Conservation (phyloP, 2,113 vertebrate genomes). For the Pedionomus torquatus region DNA sequence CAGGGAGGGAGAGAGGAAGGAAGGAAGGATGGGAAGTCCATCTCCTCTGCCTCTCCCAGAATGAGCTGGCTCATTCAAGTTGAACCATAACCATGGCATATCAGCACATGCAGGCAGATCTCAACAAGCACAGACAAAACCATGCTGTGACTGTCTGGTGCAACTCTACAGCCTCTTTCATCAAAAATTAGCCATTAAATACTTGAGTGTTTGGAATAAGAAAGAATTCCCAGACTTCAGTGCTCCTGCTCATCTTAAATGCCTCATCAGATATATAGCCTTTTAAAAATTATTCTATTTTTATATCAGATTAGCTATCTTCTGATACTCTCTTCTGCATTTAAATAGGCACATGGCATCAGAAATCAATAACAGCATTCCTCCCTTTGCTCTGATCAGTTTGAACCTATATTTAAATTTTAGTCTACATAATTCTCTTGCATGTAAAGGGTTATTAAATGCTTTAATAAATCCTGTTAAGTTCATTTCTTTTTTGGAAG, state of each 20-base stretch:
- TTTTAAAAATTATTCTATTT: background rate
- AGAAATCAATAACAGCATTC: background rate
- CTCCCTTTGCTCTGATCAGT: slow-evolving; percentile 35
- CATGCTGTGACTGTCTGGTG: background rate
- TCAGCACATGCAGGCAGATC: background rate
- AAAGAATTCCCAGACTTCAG: background rate
- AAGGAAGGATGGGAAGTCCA: background rate
- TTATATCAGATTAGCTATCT: background rate
- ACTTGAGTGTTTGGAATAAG: background rate
- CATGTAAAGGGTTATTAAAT: slow-evolving; percentile 38
- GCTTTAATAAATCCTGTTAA: slow-evolving; percentile 50
- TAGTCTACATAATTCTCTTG: background rate
- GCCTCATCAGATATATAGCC: background rate
- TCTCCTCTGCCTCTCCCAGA: background rate
- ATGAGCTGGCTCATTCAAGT: background rate
- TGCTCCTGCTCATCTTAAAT: background rate
- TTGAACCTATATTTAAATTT: slow-evolving; percentile 15
- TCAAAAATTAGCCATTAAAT: background rate
- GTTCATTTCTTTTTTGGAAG: slow-evolving; percentile 55
- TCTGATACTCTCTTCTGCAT: background rate
- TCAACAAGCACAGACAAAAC: background rate
- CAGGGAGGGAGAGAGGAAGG: background rate
- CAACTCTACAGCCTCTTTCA: background rate
- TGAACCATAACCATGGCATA: rapidly evolving
- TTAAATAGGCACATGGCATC: background rate